Base-by-base conservation (phyloP, 2,888 invertebrate genomes). In the Chorisops tibialis region DNA sequence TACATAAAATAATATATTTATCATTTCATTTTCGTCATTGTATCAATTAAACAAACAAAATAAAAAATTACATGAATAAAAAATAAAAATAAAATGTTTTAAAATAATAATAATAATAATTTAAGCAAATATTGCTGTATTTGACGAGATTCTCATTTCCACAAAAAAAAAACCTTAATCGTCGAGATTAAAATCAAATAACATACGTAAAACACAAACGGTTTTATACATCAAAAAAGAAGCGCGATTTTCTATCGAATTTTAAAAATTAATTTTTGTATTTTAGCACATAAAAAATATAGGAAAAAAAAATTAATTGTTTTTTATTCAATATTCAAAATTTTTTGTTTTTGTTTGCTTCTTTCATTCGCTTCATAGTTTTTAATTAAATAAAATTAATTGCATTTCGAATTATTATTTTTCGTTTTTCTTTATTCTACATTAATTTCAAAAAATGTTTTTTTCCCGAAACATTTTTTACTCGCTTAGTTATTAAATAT, bases 101-200 rank as follows among this genome's bases (percentile, higher is more conserved):
- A 16, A 16, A 19, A 14, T 12, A 6, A 39, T 37, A 45, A 52
- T 54, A n/a, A 39, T 41, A 56, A 56, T 56, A 16, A 56, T 43
- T 4, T 30, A 18, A 38, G 56, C 43, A 56, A 56, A 56, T 56
- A 56, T 56, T 56, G 56, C 56, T 56, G 24, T 18, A 45, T 45
- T 56, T 18, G 45, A 43, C 22, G 35, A 43, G 18, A 56, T 22
- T 19, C 39, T 54, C 41, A 54, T 22, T 21, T 4, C 39, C 24
- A n/a, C 16, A 35, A 35, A 19, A 49, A 38, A 47, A 50, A 50
- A 50, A 50, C 49, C 16, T 12, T 14, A 16, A 35, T n/a, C n/a
- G 9, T 50, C 49, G 49, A n/a, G 16, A 14, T 41, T 11, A n/a
- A 41, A 41, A 37, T 37, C 37, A 41, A 14, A 41, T 12, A 14